A percentile compares a stretch with the other conserved stretches of the same genome.
phyloP scores from a whole-genome alignment of 1,140 invertebrate species.

The Drosophila varians region DNA sequence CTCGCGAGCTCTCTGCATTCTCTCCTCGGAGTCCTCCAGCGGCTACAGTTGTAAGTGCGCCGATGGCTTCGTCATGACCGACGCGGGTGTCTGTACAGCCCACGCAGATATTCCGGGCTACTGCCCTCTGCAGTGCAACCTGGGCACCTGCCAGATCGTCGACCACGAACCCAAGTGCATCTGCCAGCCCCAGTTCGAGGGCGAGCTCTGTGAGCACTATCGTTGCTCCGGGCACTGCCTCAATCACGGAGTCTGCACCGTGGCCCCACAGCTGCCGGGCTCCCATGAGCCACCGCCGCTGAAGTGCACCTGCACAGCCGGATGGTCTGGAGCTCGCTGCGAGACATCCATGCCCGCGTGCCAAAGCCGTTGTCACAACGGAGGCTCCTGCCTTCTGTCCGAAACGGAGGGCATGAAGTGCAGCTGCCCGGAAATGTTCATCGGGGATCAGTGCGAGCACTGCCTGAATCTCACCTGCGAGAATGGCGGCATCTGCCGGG shows the following conservation, averaged over 20 bases:
- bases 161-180: constrained; percentile 84
- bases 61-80: constrained; percentile 85
- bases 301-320: constrained; percentile 86
- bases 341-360: constrained; percentile 85
- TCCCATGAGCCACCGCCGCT: constrained; percentile 61
- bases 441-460: constrained; percentile 80
- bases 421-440: constrained; percentile 69
- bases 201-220: constrained; percentile 87
- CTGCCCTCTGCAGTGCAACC: constrained; percentile 83
- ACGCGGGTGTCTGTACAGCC: constrained; percentile 61
- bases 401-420: constrained; percentile 76
- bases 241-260: constrained; percentile 87
- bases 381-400: constrained; percentile 69
- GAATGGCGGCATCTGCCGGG: constrained; percentile 81
- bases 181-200: constrained; percentile 87
- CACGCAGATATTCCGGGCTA: constrained; percentile 71
- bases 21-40: constrained; percentile 79
- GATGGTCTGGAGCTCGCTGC: constrained; percentile 88
- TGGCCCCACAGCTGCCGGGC: constrained; percentile 69
- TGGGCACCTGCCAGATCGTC: constrained; percentile 85
- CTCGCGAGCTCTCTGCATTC: constrained; percentile 86
- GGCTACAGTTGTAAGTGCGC: constrained; percentile 87
- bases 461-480: constrained; percentile 78
- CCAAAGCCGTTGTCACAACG: constrained; percentile 82
- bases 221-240: constrained; percentile 87